Percentiles rank a stretch among this genome's conserved stretches.
Evolutionary conservation across 2,113 vertebrate genomes (phyloP).

Genomic region (Erythrocercus mccallii): DNA sequence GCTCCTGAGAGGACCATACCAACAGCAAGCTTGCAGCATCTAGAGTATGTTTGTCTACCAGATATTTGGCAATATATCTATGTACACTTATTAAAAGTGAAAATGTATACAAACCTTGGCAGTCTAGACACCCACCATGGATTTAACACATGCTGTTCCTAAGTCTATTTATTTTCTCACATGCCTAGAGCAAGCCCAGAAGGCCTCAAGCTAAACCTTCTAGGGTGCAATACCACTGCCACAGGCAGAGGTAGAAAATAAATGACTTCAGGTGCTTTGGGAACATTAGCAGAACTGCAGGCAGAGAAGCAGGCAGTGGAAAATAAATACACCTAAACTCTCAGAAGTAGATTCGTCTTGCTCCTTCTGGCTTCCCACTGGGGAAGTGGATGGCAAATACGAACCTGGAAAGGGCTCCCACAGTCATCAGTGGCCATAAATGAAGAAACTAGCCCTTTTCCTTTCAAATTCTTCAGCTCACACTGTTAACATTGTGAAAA

Average conservation of each 20-base stretch:
- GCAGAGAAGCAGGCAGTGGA: slow-evolving; percentile 8
- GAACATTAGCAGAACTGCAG: slow-evolving; percentile 15
- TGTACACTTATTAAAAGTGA: slow-evolving; percentile 14
- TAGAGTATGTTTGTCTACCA: background rate
- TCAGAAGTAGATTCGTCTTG: slow-evolving; percentile 20
- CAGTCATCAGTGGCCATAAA: background rate
- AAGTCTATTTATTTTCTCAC: slow-evolving; percentile 29
- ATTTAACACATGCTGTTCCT: background rate
- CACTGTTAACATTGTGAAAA: background rate
- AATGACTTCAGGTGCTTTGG: slow-evolving; percentile 47
- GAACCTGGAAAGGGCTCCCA: background rate
- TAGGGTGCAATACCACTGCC: background rate
- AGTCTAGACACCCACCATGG: background rate
- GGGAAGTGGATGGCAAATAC: background rate
- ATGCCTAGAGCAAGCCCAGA: slow-evolving; percentile 7
- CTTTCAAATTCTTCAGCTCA: background rate
- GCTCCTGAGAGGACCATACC: slow-evolving; percentile 15
- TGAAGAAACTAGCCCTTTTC: background rate
- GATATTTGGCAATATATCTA: background rate
- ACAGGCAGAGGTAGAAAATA: slow-evolving; percentile 43
- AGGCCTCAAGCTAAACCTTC: slow-evolving; percentile 25
- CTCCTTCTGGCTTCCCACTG: background rate
- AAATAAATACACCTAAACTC: slow-evolving; percentile 60
- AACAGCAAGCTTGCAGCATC: background rate
- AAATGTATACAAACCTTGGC: background rate